A percentile compares a stretch with the other conserved stretches of the same genome.
Conservation (phyloP, 2,113 vertebrate species). For the Fregata magnificens region DNA sequence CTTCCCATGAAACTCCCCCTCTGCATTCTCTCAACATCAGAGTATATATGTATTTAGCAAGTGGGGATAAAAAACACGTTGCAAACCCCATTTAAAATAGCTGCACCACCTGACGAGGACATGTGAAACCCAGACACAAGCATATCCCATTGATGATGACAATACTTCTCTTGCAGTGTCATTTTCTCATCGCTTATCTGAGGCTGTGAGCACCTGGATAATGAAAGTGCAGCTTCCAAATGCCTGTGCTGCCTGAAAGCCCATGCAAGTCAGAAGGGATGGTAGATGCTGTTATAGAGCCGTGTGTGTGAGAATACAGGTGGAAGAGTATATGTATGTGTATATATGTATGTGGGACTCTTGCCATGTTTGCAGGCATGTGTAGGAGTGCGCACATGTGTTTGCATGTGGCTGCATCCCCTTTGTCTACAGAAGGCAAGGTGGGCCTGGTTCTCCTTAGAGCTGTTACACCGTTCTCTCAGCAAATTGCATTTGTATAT, state of each 20-base stretch:
- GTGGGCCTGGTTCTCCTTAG: neutral
- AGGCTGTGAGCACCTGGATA: neutral
- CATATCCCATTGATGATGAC: neutral
- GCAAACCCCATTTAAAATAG: neutral
- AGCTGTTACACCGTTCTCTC: neutral
- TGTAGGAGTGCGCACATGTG: neutral
- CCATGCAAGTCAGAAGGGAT: neutral
- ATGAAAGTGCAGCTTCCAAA: neutral
- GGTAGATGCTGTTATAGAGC: neutral
- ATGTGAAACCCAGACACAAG: neutral
- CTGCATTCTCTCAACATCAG: neutral
- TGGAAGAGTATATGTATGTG: neutral
- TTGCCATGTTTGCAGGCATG: neutral
- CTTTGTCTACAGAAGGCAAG: neutral
- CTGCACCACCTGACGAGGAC: neutral
- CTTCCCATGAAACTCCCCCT: neutral
- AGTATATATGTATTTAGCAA: neutral
- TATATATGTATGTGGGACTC: neutral
- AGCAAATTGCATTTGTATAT: neutral
- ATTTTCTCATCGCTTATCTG: neutral
- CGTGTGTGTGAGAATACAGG: neutral
- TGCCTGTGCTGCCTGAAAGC: neutral
- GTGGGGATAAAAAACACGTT: neutral
- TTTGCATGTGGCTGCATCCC: neutral
- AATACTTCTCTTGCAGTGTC: neutral